These are phyloP conservation scores for Chelonoidis abingdonii DNA, from an alignment of 2,113 vertebrate genomes.

Conservation along the genomic window DNA sequence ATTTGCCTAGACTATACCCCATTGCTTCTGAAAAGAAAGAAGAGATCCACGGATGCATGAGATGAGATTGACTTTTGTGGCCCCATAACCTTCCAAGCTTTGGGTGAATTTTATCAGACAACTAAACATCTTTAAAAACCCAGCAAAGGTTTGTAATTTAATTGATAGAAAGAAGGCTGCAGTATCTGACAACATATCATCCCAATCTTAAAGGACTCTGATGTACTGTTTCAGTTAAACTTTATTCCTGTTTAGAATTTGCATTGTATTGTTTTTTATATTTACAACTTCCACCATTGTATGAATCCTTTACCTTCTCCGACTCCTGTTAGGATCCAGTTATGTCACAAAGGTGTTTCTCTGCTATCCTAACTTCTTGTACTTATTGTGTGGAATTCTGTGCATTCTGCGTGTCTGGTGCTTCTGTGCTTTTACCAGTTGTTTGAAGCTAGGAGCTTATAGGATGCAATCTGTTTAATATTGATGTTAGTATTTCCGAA, in stretches of 20 bases:
- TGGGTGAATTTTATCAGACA: background rate
- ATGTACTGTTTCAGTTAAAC: background rate
- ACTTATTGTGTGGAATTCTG: background rate
- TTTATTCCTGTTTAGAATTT: background rate
- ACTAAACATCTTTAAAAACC: background rate
- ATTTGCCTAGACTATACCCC: background rate
- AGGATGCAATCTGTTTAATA: background rate
- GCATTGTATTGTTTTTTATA: background rate
- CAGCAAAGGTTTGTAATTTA: background rate
- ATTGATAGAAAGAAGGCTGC: background rate
- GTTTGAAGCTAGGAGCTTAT: background rate
- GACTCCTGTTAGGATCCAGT: rapidly evolving
- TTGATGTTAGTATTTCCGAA: background rate
- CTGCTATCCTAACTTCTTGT: background rate
- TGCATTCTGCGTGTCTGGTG: rapidly evolving
- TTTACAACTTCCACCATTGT: background rate
- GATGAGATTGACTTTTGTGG: background rate
- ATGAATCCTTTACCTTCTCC: background rate
- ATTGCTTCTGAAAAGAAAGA: background rate
- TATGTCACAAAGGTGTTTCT: background rate
- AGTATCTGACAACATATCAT: background rate
- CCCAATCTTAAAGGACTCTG: background rate
- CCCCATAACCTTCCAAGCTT: background rate
- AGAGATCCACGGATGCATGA: background rate
- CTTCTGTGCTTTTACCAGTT: background rate